Percentiles rank a stretch among this genome's conserved stretches.
Evolutionary conservation across 2,797 vertebrate species (phyloP).

Genomic region (Arnoldichthys spilopterus): DNA sequence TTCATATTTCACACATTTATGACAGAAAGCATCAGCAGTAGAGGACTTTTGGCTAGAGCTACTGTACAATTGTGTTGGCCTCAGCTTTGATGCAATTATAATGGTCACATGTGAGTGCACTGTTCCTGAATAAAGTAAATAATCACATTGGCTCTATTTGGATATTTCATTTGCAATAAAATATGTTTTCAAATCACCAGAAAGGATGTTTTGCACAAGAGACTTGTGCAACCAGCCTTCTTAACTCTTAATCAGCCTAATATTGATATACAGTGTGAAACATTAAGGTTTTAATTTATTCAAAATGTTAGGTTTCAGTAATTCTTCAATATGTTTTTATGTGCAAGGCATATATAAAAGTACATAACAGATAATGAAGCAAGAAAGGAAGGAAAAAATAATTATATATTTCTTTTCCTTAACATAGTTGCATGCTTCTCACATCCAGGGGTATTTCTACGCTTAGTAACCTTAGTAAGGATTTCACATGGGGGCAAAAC

Average conservation of each 20-base stretch:
- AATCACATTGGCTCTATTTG: conserved; percentile 27
- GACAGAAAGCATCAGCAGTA: conserved; percentile 31
- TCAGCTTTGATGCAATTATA: conserved; percentile 39
- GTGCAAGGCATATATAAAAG: conserved; percentile 2
- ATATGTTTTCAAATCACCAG: not conserved
- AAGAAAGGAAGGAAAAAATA: not conserved
- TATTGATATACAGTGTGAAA: conserved; percentile 7
- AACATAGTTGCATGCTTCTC: too few species aligned
- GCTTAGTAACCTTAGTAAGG: too few species aligned
- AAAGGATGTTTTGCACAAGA: conserved; percentile 10
- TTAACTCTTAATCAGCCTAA: conserved; percentile 17
- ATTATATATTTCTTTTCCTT: not conserved
- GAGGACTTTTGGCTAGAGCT: conserved; percentile 39
- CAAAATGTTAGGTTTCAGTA: not conserved
- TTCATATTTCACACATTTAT: conserved; percentile 68
- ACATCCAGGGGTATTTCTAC: too few species aligned
- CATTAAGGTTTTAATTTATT: conserved; percentile 13
- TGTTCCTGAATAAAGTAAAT: conserved; percentile 13
- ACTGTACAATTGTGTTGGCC: conserved; percentile 26
- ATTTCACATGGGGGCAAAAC: too few species aligned
- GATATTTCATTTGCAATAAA: conserved; percentile 33
- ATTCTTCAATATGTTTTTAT: not conserved
- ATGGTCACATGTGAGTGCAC: conserved; percentile 31
- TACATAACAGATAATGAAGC: not conserved
- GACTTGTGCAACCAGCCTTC: not conserved